Conservation (phyloP, 2,113 vertebrate genomes). For the Tetrax tetrax region DNA sequence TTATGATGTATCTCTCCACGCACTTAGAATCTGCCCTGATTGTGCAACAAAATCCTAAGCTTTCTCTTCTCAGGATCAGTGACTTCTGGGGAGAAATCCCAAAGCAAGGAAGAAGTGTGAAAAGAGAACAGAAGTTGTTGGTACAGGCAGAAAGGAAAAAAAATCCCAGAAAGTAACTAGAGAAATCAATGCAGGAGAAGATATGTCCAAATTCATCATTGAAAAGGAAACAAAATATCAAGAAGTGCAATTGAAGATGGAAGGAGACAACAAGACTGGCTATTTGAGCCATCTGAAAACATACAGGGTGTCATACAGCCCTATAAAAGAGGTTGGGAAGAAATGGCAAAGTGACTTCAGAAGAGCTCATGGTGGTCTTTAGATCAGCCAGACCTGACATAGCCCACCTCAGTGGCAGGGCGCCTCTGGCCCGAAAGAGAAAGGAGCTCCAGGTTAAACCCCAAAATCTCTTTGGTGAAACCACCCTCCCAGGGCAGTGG, state of each 20-base stretch:
- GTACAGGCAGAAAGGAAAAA: not conserved
- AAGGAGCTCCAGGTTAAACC: not conserved
- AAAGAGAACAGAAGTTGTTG: not conserved
- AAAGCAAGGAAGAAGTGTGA: not conserved
- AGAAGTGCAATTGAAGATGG: not conserved
- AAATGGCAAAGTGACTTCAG: not conserved
- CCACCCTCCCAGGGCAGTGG: not conserved
- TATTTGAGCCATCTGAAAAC: not conserved
- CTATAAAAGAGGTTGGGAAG: not conserved
- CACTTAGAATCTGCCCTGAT: not conserved
- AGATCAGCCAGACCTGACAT: not conserved
- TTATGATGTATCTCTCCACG: not conserved
- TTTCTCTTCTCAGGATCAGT: not conserved
- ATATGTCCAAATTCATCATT: not conserved
- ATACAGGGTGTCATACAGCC: not conserved
- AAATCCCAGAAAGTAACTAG: not conserved
- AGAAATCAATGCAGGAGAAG: not conserved
- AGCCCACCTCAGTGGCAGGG: not conserved
- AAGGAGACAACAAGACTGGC: not conserved
- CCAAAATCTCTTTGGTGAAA: not conserved
- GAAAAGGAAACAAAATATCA: not conserved
- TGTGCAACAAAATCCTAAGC: not conserved
- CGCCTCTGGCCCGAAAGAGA: not conserved
- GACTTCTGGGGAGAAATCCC: not conserved
- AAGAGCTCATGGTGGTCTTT: not conserved